These are phyloP conservation scores for Elaphurus davidianus DNA, from an alignment of 2,113 vertebrate genomes.

Conservation along the genomic window DNA sequence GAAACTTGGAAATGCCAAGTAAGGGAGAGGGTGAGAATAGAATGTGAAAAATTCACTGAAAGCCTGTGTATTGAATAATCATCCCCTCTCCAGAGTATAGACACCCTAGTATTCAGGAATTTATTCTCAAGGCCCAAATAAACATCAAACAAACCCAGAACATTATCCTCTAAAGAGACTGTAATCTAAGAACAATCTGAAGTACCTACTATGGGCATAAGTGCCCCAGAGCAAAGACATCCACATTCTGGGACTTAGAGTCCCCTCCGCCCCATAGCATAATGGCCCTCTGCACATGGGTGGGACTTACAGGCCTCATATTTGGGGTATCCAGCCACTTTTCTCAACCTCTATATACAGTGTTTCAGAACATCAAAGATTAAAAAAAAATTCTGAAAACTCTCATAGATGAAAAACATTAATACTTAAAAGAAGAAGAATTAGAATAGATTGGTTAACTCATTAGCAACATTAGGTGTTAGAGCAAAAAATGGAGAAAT, in stretches of 20 bases:
- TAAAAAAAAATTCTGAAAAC: background rate
- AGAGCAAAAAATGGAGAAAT: background rate
- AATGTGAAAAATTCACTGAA: background rate
- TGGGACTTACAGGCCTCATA: background rate
- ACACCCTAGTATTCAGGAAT: background rate
- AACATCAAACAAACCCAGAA: background rate
- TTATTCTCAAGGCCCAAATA: background rate
- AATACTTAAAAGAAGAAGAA: slow-evolving; percentile 24
- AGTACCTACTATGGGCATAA: background rate
- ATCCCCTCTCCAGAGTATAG: background rate
- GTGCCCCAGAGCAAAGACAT: background rate
- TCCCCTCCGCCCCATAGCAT: background rate
- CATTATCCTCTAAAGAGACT: slow-evolving; percentile 18
- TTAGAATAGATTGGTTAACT: background rate
- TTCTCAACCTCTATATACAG: background rate
- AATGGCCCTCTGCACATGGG: background rate
- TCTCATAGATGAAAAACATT: slow-evolving; percentile 1
- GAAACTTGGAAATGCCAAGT: slow-evolving; percentile 14
- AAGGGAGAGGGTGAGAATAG: background rate
- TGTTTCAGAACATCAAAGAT: slow-evolving; percentile 19
- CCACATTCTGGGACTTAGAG: background rate
- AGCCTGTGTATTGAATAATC: background rate
- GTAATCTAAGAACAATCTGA: background rate
- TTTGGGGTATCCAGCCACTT: background rate
- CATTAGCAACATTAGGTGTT: background rate